Percentiles rank a stretch among this genome's conserved stretches.
These are phyloP conservation scores for Calephelis nemesis DNA, from an alignment of 1,140 invertebrate species.

Conservation along the genomic window DNA sequence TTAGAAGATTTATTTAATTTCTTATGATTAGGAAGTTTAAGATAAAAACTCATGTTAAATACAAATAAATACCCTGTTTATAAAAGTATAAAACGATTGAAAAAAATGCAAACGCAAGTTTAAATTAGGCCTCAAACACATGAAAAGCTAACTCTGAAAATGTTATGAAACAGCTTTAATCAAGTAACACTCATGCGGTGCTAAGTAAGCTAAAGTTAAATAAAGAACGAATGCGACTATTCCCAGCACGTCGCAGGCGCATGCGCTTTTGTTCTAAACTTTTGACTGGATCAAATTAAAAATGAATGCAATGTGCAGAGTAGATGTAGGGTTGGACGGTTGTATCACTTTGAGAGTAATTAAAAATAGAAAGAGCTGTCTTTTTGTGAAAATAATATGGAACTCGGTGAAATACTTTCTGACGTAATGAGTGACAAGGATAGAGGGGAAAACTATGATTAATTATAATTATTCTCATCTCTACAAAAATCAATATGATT, in stretches of 20 bases:
- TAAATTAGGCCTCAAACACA: background rate
- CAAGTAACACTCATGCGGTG: slow-evolving; percentile 25
- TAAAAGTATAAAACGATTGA: background rate
- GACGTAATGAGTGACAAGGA: too few species aligned
- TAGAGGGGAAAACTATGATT: too few species aligned
- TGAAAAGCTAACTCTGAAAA: slow-evolving; percentile 6
- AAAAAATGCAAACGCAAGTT: background rate
- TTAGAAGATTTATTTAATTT: too few species aligned
- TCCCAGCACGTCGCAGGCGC: slow-evolving; percentile 56
- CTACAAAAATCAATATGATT: too few species aligned
- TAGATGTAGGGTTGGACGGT: slow-evolving; percentile 40
- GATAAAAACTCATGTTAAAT: too few species aligned
- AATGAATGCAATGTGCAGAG: slow-evolving; percentile 54
- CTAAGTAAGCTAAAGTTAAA: slow-evolving; percentile 40
- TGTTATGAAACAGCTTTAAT: slow-evolving; percentile 24
- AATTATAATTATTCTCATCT: too few species aligned
- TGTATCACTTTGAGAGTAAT: background rate
- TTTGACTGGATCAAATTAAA: slow-evolving; percentile 62
- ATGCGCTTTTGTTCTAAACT: slow-evolving; percentile 59
- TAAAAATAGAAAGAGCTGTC: background rate
- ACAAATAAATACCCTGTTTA: too few species aligned
- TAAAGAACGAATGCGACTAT: slow-evolving; percentile 50
- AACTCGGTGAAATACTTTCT: too few species aligned
- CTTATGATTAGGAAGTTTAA: too few species aligned
- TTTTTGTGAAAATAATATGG: too few species aligned